A percentile compares a stretch with the other conserved stretches of the same genome.
These are phyloP conservation scores for Darevskia mixta DNA, from an alignment of 2,797 vertebrate genomes.

Conservation along the genomic window DNA sequence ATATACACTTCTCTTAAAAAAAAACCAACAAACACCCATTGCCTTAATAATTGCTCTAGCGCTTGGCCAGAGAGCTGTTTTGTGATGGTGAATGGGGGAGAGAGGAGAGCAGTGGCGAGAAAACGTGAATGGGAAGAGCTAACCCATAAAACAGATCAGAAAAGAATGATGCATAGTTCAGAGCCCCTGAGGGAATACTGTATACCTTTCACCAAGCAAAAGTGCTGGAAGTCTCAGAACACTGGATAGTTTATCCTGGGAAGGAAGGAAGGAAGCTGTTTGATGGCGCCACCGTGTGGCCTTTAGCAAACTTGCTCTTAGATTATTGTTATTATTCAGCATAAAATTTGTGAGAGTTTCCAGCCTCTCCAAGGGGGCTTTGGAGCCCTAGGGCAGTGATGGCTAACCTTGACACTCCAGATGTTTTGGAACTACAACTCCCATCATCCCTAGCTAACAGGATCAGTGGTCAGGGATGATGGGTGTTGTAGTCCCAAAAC, in stretches of 20 bases:
- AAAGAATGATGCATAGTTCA: not conserved
- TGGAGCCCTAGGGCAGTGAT: no score
- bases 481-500: no score
- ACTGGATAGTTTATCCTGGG: not conserved
- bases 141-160: not conserved
- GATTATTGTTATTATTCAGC: not conserved
- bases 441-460: no score
- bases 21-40: no score
- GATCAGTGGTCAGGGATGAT: no score
- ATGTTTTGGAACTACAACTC: no score
- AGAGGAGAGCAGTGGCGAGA: no score
- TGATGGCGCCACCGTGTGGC: constrained; percentile 17
- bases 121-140: not conserved
- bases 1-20: not conserved
- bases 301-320: no score
- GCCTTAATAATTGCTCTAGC: not conserved
- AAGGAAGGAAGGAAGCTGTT: not conserved
- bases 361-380: no score
- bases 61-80: not conserved
- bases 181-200: not conserved
- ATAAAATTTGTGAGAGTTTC: no score
- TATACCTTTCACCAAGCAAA: not conserved
- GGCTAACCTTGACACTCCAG: no score
- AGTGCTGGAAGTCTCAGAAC: not conserved
- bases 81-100: not conserved